Base-by-base conservation (phyloP, 2,888 invertebrate genomes). In the Netelia melanura region DNA sequence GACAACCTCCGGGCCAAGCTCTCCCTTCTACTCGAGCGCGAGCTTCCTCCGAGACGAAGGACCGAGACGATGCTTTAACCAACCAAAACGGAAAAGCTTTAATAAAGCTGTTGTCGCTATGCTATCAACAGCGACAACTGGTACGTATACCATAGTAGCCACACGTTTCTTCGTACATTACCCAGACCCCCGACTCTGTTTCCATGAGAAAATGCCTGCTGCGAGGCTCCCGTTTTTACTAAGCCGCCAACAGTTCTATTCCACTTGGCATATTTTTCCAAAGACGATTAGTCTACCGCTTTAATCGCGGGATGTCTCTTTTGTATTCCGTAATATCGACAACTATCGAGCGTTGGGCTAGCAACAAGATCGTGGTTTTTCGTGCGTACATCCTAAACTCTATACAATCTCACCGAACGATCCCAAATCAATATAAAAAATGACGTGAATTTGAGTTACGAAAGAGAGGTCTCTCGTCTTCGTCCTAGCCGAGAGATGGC, bases 61-160 rank as follows among this genome's bases (percentile, higher is more conserved):
- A 17, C 17, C 17, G 17, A 17, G 17, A 83, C 76, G 83, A 86
- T 78, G 76, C 85, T 83, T 86, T 85, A 85, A 81, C 85, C 83
- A 85, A 81, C 85, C 83, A 81, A 83, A 77, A 68, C 76, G 82
- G 56, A 76, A 79, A 86, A 85, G 80, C 82, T 83, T 76, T 78
- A 83, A 78, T 83, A 83, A 79, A 74, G 74, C 77, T 71, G 71
- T 72, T 58, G 77, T 71, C 52, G 68, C 62, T 62, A 56, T 62
- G 78, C 68, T 67, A 58, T 38, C 17, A 76, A 44, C 70, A 70
- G 56, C 44, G 61, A 74, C 54, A 74, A 75, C 67, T 72, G 67
- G 68, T 58, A 77, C 62, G 38, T 43, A 38, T 68, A 64, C 11
- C n/a, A 56, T 30, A 67, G 58, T 68, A 68, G 78, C 58, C 61